These are phyloP conservation scores for Spodoptera picta DNA, from an alignment of 2,888 invertebrate species.

Conservation along the genomic window DNA sequence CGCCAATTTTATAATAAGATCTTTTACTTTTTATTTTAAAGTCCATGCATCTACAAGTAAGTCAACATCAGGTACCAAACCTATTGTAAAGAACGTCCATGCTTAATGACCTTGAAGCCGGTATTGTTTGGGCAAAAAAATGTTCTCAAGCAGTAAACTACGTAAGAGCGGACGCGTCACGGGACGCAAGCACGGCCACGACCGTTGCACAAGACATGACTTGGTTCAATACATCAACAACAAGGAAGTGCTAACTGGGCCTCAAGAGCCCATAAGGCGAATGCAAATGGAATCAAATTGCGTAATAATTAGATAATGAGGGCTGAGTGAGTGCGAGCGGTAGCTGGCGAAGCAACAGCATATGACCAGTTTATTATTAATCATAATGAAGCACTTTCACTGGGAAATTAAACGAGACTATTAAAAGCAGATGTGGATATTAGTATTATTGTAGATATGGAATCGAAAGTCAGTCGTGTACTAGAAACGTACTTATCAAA, in stretches of 20 bases:
- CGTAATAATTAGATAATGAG: constrained; percentile 79
- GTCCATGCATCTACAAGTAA: no score
- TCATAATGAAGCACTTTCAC: constrained; percentile 76
- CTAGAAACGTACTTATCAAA: constrained; percentile 21
- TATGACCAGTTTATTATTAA: constrained; percentile 60
- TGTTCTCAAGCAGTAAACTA: constrained; percentile 27
- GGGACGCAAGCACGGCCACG: constrained; percentile 64
- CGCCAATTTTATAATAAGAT: no score
- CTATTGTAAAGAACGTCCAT: constrained; percentile 2
- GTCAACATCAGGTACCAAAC: no score
- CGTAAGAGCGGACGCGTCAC: constrained; percentile 56
- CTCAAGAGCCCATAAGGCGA: constrained; percentile 67
- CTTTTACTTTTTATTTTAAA: no score
- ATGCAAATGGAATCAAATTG: constrained; percentile 72
- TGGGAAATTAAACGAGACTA: constrained; percentile 48
- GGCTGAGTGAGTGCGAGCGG: constrained; percentile 55
- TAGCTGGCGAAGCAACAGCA: constrained; percentile 61
- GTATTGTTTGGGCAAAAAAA: constrained; percentile 9
- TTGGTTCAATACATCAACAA: constrained; percentile 58
- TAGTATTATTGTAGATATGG: constrained; percentile 26
- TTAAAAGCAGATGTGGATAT: constrained; percentile 40
- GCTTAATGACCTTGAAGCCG: constrained; percentile 6
- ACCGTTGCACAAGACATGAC: constrained; percentile 67
- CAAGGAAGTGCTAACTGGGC: constrained; percentile 70
- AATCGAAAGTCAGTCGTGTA: constrained; percentile 49